phyloP scores from a whole-genome alignment of 92 coral and sea anemone genomes.

The Epizoanthus rinbou region DNA sequence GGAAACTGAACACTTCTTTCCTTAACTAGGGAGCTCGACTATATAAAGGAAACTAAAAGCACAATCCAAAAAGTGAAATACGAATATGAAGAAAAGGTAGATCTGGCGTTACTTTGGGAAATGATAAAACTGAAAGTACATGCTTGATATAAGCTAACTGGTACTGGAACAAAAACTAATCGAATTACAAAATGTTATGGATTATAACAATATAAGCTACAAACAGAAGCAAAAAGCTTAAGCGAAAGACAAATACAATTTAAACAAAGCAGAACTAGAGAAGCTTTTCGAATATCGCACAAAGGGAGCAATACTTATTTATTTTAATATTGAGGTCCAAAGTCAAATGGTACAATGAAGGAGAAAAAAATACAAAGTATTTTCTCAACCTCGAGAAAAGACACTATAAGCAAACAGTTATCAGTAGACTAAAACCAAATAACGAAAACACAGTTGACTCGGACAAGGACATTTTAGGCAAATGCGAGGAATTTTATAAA shows the following conservation, averaged over 20 bases:
- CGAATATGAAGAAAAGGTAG: constrained; percentile 12
- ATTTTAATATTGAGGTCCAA: background rate
- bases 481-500: constrained; percentile 43
- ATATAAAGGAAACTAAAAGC: constrained; percentile 8
- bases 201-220: background rate
- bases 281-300: constrained; percentile 3
- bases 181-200: background rate
- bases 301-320: no score
- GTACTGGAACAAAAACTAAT: constrained; percentile 23
- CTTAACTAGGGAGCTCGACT: constrained; percentile 24
- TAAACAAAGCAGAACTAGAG: constrained; percentile 1
- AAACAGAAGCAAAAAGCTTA: background rate
- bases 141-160: no score
- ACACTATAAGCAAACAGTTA: constrained; percentile 28
- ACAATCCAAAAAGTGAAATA: background rate
- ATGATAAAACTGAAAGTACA: constrained; percentile 40
- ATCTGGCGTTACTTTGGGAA: constrained; percentile 35
- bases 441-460: constrained; percentile 10
- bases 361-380: constrained; percentile 14
- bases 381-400: constrained; percentile 29
- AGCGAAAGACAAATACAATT: constrained; percentile 14
- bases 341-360: constrained; percentile 1
- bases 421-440: constrained; percentile 29
- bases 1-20: constrained; percentile 34
- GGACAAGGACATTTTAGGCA: constrained; percentile 41